Percentiles rank a stretch among this genome's conserved stretches.
Evolutionary conservation across 2,797 vertebrate species (phyloP).

Genomic region (Alectoris magna): DNA sequence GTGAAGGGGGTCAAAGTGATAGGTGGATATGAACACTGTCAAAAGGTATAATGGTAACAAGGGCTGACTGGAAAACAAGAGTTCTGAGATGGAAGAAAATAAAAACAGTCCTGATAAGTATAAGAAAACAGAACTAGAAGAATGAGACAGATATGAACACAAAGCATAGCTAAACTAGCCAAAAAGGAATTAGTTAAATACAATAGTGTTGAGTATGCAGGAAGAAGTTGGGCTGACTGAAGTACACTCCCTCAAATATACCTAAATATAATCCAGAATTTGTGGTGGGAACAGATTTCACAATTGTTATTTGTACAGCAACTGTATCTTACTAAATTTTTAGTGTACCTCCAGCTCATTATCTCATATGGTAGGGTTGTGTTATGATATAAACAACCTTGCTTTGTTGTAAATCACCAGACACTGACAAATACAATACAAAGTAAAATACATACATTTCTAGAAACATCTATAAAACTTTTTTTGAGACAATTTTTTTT

Average conservation of each 20-base stretch:
- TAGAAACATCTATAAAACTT: neutral
- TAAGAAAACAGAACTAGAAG: neutral
- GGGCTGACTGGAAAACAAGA: neutral
- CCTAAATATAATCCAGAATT: neutral
- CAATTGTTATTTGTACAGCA: neutral
- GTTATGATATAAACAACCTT: neutral
- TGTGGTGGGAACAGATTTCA: neutral
- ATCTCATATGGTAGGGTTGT: neutral
- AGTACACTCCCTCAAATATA: neutral
- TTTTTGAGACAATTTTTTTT: neutral
- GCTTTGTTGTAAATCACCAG: neutral
- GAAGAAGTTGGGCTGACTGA: neutral
- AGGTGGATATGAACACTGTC: neutral
- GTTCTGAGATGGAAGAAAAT: neutral
- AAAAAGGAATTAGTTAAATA: neutral
- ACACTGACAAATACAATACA: neutral
- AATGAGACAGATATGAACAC: neutral
- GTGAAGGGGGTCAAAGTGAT: slow-evolving; percentile 4
- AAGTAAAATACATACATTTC: neutral
- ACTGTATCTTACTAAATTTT: neutral
- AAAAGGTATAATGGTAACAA: slow-evolving; percentile 31
- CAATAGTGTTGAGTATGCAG: neutral
- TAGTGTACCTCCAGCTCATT: neutral
- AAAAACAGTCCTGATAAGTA: neutral
- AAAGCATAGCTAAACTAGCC: neutral